Percentiles rank a stretch among this genome's conserved stretches.
These are phyloP conservation scores for Calidris pugnax DNA, from an alignment of 2,113 vertebrate genomes.

Conservation along the genomic window DNA sequence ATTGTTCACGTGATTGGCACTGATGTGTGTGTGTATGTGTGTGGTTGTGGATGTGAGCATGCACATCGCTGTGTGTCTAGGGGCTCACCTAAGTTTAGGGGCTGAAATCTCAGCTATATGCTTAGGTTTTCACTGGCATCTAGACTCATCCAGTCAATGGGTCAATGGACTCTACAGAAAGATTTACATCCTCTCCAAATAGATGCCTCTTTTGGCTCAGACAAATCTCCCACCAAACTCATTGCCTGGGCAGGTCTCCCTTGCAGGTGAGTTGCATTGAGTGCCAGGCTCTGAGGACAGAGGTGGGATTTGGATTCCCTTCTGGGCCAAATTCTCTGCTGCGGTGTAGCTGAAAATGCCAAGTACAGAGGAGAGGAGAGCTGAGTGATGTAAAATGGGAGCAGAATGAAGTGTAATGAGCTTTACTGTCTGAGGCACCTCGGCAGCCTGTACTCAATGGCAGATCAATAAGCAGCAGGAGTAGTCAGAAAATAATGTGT, in stretches of 20 bases:
- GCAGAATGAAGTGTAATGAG: not conserved
- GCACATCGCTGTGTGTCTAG: no score
- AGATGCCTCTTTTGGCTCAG: not conserved
- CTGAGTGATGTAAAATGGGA: not conserved
- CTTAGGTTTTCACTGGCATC: not conserved
- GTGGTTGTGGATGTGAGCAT: no score
- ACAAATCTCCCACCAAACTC: not conserved
- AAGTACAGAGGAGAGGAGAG: not conserved
- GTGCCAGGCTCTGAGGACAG: not conserved
- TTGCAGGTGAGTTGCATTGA: not conserved
- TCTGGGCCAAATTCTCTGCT: not conserved
- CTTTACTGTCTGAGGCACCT: not conserved
- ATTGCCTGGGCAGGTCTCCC: not conserved
- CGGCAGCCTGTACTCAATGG: not conserved
- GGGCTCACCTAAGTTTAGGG: not conserved
- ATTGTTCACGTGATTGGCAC: not conserved
- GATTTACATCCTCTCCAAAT: not conserved
- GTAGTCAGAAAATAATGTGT: not conserved
- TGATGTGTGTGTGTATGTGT: no score
- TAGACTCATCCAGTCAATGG: not conserved
- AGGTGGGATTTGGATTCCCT: not conserved
- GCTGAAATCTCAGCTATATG: not conserved
- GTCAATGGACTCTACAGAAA: not conserved
- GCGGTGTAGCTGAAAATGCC: not conserved
- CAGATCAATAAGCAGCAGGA: not conserved